Base-by-base conservation (phyloP, 2,888 invertebrate species). In the Agriotes lineatus region DNA sequence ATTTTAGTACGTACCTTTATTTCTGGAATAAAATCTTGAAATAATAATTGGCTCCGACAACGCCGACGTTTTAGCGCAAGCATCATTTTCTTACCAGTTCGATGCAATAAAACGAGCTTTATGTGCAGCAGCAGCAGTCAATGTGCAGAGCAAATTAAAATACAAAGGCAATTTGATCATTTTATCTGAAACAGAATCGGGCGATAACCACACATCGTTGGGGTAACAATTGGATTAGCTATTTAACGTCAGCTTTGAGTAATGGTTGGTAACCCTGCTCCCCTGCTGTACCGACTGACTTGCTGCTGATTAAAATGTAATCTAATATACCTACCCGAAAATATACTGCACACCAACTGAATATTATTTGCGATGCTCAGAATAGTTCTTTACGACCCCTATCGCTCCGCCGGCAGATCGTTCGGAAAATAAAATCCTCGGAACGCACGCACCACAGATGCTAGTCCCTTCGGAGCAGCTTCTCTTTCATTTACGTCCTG, bases 291-390 rank as follows among this genome's bases (percentile, higher is more conserved):
- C 78, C 74, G 74, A 77, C 79, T 75, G 78, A 78, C 78, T 75
- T 78, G 78, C 78, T 79, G 82, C 82, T 85, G 85, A 85, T 85
- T 85, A 85, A 85, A 85, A 85, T 85, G 83, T 85, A 85, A 85
- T 85, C 85, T 85, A 85, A 85, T 85, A 85, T 84, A 80, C 79
- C 81, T 76, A 76, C 82, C 82, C 81, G 82, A 81, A 83, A 83
- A 82, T 82, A 81, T 80, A 81, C 79, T 77, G 69, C 71, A 63
- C 54, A 60, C 60, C 54, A 45, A 67, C 61, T 50, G 70, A 62
- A 66, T 70, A 70, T 70, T 70, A 62, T 70, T 69, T 68, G 54
- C 42, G 54, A 59, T 64, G 64, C 48, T 52, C 59, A 56, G 59
- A 69, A 63, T 69, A 63, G 62, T 63, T 68, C 62, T 68, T 68